These are phyloP conservation scores for Stenurella melanura DNA, from an alignment of 2,888 invertebrate genomes.

Conservation along the genomic window DNA sequence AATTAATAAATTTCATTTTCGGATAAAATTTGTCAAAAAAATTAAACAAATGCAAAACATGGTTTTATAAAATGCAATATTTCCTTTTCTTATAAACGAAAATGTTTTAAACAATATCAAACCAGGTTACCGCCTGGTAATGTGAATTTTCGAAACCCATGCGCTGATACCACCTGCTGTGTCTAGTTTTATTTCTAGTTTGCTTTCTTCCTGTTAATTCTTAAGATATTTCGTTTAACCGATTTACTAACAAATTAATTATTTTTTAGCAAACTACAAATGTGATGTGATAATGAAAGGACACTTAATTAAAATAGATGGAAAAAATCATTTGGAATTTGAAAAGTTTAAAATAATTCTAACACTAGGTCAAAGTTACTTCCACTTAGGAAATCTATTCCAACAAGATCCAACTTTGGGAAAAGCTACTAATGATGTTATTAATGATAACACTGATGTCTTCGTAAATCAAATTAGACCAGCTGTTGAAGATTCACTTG, in stretches of 20 bases:
- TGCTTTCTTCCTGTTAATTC: no score
- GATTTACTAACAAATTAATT: neutral
- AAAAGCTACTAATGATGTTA: constrained; percentile 79
- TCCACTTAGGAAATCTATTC: constrained; percentile 81
- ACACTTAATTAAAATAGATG: constrained; percentile 76
- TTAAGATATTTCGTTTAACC: no score
- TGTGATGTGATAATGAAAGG: constrained; percentile 81
- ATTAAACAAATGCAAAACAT: no score
- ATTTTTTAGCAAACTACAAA: constrained; percentile 78
- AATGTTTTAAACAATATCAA: no score
- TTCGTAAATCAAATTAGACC: constrained; percentile 81
- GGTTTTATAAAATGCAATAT: no score
- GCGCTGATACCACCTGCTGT: no score
- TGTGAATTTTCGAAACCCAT: no score
- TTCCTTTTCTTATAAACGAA: no score
- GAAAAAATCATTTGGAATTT: constrained; percentile 78
- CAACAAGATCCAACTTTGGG: constrained; percentile 80
- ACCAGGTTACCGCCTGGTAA: no score
- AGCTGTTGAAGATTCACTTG: constrained; percentile 78
- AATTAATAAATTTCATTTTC: no score
- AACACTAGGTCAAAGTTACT: constrained; percentile 77
- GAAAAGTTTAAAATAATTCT: constrained; percentile 80
- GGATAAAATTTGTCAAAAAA: no score
- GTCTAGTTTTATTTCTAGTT: no score
- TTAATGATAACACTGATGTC: constrained; percentile 80